phyloP scores from a whole-genome alignment of 2,888 invertebrate genomes.

The Calameuta pallipes region DNA sequence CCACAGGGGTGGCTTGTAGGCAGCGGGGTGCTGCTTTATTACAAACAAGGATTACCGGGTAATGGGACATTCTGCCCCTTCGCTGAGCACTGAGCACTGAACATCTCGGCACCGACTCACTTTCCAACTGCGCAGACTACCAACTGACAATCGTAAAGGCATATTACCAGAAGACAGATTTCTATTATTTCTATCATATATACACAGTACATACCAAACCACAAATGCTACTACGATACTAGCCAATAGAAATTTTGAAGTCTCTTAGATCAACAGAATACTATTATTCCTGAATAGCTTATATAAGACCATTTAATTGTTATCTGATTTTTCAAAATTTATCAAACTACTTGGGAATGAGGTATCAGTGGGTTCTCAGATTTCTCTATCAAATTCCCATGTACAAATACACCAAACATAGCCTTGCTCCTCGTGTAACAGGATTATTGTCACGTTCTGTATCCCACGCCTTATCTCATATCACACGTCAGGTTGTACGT shows the following conservation, averaged over 20 bases:
- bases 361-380: not conserved
- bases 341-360: not conserved
- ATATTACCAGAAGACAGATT: not conserved
- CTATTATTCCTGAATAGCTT: not conserved
- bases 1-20: slow-evolving; percentile 39
- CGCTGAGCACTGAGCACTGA: slow-evolving; percentile 30
- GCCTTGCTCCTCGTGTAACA: not conserved
- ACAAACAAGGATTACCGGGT: slow-evolving; percentile 65
- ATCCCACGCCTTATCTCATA: not conserved
- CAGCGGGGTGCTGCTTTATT: slow-evolving; percentile 64
- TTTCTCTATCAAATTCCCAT: not conserved
- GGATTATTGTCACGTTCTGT: not conserved
- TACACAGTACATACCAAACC: not conserved
- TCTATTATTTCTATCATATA: not conserved
- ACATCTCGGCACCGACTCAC: slow-evolving; percentile 51
- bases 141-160: not conserved
- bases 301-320: not conserved
- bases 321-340: no score
- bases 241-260: not conserved
- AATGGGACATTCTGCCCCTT: slow-evolving; percentile 62
- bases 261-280: not conserved
- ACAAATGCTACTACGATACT: not conserved
- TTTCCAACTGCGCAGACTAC: slow-evolving; percentile 3
- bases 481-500: not conserved
- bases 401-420: not conserved